Evolutionary conservation across 2,888 invertebrate species (phyloP).

Genomic region (Drosophila melanosoma): DNA sequence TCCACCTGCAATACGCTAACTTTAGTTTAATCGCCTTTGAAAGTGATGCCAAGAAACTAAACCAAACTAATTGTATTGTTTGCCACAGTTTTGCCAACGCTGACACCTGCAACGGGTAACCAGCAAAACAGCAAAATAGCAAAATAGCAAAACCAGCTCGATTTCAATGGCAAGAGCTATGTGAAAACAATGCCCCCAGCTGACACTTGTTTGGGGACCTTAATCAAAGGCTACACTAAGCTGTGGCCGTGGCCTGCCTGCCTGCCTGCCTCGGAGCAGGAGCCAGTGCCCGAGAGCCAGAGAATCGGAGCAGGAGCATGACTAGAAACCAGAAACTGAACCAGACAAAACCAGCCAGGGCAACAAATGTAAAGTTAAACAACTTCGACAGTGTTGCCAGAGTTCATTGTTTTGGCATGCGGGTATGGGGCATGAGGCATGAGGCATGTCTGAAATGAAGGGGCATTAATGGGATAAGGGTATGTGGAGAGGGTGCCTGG

Average conservation of each 20-base stretch:
- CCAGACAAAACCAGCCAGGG: constrained; percentile 27
- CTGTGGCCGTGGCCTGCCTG: constrained; percentile 37
- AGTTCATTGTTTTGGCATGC: constrained; percentile 68
- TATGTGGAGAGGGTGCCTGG: not conserved
- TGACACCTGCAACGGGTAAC: constrained; percentile 27
- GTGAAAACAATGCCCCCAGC: constrained; percentile 54
- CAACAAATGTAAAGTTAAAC: constrained; percentile 77
- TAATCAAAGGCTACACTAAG: constrained; percentile 74
- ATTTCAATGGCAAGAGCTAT: constrained; percentile 38
- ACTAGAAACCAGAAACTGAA: constrained; percentile 22
- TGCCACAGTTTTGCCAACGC: constrained; percentile 30
- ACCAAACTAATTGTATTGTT: constrained; percentile 43
- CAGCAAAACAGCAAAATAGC: not conserved
- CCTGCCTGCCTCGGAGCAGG: not conserved
- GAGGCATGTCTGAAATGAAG: not conserved
- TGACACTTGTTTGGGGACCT: constrained; percentile 65
- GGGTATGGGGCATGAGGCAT: constrained; percentile 14
- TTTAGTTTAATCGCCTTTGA: constrained; percentile 11
- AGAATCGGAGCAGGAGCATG: not conserved
- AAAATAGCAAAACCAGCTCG: constrained; percentile 15
- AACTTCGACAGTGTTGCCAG: constrained; percentile 71
- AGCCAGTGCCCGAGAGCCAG: not conserved
- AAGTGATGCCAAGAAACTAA: constrained; percentile 24
- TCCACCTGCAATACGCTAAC: not conserved
- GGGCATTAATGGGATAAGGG: constrained; percentile 1